Evolutionary conservation across 2,113 vertebrate species (phyloP), one percentile per base, ranked within the genome.

Genomic region (Aplodontia rufa): DNA sequence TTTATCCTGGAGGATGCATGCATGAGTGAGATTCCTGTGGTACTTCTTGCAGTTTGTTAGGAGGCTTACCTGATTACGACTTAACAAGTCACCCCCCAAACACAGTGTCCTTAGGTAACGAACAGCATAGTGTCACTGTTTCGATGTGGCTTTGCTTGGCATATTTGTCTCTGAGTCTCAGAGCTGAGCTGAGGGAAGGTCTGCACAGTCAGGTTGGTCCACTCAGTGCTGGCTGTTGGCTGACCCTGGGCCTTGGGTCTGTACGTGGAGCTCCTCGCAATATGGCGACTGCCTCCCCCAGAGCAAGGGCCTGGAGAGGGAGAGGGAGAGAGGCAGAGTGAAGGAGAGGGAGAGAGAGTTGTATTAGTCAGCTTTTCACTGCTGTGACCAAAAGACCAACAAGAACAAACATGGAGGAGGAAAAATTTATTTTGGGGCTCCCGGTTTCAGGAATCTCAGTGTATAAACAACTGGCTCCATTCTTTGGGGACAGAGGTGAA

Each of bases 181-280:
- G 12, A 76, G 26, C 9, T 40, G 58, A 26, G 8, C 22, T 10
- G n/a, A 8, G 6, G 26, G 32, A 16, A 35, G 22, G 8, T 8
- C 4, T 16, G 1, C 1, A 7, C 0, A 5, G 11, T 11, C 22
- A 55, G 62, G 19, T 4, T 6, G 37, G 53, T 17, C 17, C 71
- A n/a, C n/a, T n/a, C n/a, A n/a, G 37, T 4, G 2, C 5, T 12
- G 69, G 22, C 24, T 75, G 1, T 17, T 71, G 28, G 30, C 22
- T 74, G 60, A 24, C 35, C n/a, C 2, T 45, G 40, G 58, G 60
- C 51, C 42, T 76, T 53, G 16, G 14, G 3, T 40, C 30, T 71
- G 17, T 32, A 16, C 16, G 22, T 3, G 26, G 40, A 74, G 28
- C 16, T 40, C 10, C 53, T 45, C 16, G 19, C 0, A 76, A 24